A percentile compares a stretch with the other conserved stretches of the same genome.
These are phyloP conservation scores for Macrostomum lignano DNA, from an alignment of 1,140 invertebrate species.

Conservation along the genomic window DNA sequence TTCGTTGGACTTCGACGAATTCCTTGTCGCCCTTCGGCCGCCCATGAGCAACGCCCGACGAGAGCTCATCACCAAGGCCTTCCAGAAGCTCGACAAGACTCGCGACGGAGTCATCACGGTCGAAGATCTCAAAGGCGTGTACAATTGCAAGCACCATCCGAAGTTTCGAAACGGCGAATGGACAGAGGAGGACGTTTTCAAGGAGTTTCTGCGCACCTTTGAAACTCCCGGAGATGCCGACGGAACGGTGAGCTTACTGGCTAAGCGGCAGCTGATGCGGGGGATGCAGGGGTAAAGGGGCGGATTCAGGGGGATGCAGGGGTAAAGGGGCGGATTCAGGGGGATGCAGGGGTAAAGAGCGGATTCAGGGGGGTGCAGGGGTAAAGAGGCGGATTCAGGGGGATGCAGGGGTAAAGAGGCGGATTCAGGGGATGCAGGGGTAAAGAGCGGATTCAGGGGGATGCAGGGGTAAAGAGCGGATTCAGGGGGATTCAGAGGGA, in stretches of 20 bases:
- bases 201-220: conserved; percentile 56
- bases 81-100: conserved; percentile 14
- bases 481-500: too few relatives aligned
- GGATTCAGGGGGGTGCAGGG: too few relatives aligned
- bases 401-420: too few relatives aligned
- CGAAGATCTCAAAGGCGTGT: conserved; percentile 1
- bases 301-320: too few relatives aligned
- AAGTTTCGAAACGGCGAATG: conserved; percentile 59
- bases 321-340: too few relatives aligned
- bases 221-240: conserved; percentile 47
- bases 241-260: conserved; percentile 47
- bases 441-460: too few relatives aligned
- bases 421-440: too few relatives aligned
- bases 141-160: conserved; percentile 31
- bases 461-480: too few relatives aligned
- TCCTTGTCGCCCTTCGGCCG: conserved; percentile 41
- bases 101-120: conserved; percentile 14
- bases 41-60: conserved; percentile 10
- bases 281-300: too few relatives aligned
- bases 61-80: conserved; percentile 13
- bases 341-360: too few relatives aligned
- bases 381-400: too few relatives aligned
- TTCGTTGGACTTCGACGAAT: conserved; percentile 52
- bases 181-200: conserved; percentile 52
- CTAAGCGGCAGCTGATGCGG: too few relatives aligned